Evolutionary conservation across 2,113 vertebrate genomes (phyloP).

Genomic region (Notothenia coriiceps): DNA sequence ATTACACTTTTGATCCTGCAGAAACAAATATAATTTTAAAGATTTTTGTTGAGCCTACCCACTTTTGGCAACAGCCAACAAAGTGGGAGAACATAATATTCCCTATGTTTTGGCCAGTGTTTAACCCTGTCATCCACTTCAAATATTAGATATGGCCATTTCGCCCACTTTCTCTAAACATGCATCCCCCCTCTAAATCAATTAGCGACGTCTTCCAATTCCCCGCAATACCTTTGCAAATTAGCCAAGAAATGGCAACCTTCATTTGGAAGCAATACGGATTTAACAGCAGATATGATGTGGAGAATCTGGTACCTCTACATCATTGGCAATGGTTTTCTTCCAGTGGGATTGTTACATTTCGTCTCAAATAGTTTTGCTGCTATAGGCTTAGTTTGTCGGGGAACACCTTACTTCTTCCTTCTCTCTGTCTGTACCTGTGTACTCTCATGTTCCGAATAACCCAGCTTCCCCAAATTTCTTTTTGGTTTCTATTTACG

Average conservation of each 20-base stretch:
- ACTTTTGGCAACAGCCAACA: background rate
- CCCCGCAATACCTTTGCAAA: conserved; percentile 30
- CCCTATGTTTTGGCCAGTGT: background rate
- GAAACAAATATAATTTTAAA: no score
- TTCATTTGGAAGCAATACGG: conserved; percentile 4
- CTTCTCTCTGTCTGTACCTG: no score
- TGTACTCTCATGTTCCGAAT: no score
- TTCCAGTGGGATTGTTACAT: background rate
- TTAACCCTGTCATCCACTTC: background rate
- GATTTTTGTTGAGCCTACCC: no score
- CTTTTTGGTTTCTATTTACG: no score
- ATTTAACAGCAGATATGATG: conserved; percentile 3
- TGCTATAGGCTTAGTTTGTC: no score
- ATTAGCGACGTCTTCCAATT: conserved; percentile 9
- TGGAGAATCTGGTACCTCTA: background rate
- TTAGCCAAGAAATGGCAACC: background rate
- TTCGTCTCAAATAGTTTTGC: background rate
- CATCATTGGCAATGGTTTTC: background rate
- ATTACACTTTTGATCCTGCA: no score
- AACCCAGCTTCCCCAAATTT: no score
- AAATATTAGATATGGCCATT: conserved; percentile 9
- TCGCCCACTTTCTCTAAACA: background rate
- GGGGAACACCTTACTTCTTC: no score
- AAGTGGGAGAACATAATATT: background rate
- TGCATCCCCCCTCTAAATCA: conserved; percentile 6